These are phyloP conservation scores for Prunella himalayana DNA, from an alignment of 2,113 vertebrate genomes.

Conservation along the genomic window DNA sequence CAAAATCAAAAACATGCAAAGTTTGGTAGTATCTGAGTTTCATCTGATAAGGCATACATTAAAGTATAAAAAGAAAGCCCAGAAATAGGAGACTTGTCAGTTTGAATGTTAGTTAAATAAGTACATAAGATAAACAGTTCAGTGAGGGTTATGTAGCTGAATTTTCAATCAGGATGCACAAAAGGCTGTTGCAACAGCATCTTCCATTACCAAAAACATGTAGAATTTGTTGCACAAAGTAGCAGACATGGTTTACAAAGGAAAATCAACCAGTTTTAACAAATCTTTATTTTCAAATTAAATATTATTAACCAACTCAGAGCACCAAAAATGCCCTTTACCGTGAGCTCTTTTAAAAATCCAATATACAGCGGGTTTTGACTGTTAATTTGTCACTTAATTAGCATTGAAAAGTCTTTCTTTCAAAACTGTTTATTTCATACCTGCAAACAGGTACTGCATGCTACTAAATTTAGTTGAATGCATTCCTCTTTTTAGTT, in stretches of 20 bases:
- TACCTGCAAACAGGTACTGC: background rate
- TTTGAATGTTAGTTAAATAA: conserved; percentile 85
- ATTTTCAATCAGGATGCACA: conserved; percentile 75
- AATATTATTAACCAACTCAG: background rate
- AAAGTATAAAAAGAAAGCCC: conserved; percentile 75
- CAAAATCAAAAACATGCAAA: conserved; percentile 85
- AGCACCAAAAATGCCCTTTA: background rate
- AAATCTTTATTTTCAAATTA: background rate
- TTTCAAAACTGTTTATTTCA: background rate
- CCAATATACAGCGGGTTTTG: background rate
- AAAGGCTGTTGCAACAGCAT: conserved; percentile 47
- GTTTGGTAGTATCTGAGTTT: conserved; percentile 75
- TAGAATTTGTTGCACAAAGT: conserved; percentile 54
- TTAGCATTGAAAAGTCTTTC: background rate
- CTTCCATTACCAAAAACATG: conserved; percentile 41
- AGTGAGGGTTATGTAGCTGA: conserved; percentile 78
- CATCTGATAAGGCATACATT: conserved; percentile 75
- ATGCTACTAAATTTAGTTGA: background rate
- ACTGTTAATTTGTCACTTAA: background rate
- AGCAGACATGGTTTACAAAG: background rate
- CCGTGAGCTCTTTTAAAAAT: background rate
- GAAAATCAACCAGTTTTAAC: background rate
- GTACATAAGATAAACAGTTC: conserved; percentile 83
- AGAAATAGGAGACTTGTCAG: conserved; percentile 80
- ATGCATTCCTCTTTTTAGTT: background rate